Evolutionary conservation across 2,888 invertebrate genomes (phyloP).

Genomic region (Salpingus planirostris): DNA sequence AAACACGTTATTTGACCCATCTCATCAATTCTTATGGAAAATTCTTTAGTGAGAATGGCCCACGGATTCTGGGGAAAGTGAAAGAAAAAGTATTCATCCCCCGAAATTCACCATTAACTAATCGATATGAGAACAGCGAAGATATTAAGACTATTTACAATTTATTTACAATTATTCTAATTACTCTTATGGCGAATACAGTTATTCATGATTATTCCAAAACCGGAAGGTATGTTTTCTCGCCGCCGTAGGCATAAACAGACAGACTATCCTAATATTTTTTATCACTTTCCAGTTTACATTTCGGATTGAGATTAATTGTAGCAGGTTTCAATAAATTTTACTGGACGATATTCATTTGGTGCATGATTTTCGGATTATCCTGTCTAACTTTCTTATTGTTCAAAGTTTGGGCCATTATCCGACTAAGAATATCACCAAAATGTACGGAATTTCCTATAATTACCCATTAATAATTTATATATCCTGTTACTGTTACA

Average conservation of each 20-base stretch:
- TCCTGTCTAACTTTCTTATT: slow-evolving; percentile 39
- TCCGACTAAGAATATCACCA: slow-evolving; percentile 26
- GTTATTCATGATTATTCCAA: slow-evolving; percentile 63
- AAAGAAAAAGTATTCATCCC: slow-evolving; percentile 9
- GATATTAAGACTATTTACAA: slow-evolving; percentile 18
- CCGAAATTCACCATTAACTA: slow-evolving; percentile 15
- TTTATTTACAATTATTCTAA: slow-evolving; percentile 12
- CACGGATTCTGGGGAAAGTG: too few relatives aligned
- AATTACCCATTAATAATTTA: background rate
- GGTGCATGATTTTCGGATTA: slow-evolving; percentile 44
- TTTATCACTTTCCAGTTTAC: slow-evolving; percentile 37
- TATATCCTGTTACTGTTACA: too few relatives aligned
- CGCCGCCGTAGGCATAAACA: too few relatives aligned
- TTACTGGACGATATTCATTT: slow-evolving; percentile 47
- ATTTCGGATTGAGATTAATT: slow-evolving; percentile 51
- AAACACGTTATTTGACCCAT: too few relatives aligned
- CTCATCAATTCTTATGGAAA: too few relatives aligned
- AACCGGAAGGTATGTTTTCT: slow-evolving; percentile 62
- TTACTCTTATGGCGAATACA: slow-evolving; percentile 13
- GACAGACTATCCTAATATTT: too few relatives aligned
- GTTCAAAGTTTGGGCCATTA: slow-evolving; percentile 43
- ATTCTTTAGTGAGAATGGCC: too few relatives aligned
- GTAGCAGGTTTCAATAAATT: slow-evolving; percentile 50
- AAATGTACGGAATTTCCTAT: slow-evolving; percentile 30
- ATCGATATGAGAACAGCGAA: slow-evolving; percentile 13